phyloP scores from a whole-genome alignment of 2,113 vertebrate genomes.

The Atherinomorus stipes region DNA sequence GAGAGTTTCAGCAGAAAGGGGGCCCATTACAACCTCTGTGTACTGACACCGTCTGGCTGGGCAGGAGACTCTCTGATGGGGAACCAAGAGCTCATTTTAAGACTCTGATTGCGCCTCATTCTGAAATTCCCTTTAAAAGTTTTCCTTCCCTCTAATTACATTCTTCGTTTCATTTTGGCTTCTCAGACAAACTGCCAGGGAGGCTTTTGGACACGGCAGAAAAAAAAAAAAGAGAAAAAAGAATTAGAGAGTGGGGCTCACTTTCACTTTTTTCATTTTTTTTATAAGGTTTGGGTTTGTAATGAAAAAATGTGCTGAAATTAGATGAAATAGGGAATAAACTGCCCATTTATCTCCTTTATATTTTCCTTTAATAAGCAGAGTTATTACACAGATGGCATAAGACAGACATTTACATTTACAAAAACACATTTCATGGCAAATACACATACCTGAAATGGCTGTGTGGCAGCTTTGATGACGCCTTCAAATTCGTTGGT shows the following conservation, averaged over 20 bases:
- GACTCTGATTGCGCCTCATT: slow-evolving; percentile 73
- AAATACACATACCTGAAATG: slow-evolving; percentile 58
- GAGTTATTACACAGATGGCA: slow-evolving; percentile 74
- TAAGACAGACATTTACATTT: slow-evolving; percentile 75
- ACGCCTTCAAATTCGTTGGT: slow-evolving; percentile 64
- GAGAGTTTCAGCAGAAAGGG: slow-evolving; percentile 48
- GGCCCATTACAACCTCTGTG: slow-evolving; percentile 44
- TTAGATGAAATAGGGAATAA: slow-evolving; percentile 77
- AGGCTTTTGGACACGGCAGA: slow-evolving; percentile 71
- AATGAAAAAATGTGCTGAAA: slow-evolving; percentile 78
- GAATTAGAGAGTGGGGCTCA: slow-evolving; percentile 47
- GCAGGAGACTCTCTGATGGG: slow-evolving; percentile 68
- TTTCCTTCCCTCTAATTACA: slow-evolving; percentile 80
- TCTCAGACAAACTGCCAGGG: slow-evolving; percentile 78
- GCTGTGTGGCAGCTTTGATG: slow-evolving; percentile 60
- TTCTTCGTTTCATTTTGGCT: slow-evolving; percentile 78
- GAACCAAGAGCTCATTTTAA: slow-evolving; percentile 71
- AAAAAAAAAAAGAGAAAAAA: slow-evolving; percentile 26
- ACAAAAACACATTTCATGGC: slow-evolving; percentile 64
- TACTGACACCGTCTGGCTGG: slow-evolving; percentile 61
- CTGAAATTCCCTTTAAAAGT: slow-evolving; percentile 80
- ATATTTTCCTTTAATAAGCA: slow-evolving; percentile 78
- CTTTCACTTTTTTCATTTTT: slow-evolving; percentile 75
- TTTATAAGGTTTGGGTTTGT: slow-evolving; percentile 74
- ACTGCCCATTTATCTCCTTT: slow-evolving; percentile 80